Evolutionary conservation across 2,113 vertebrate species (phyloP).

Genomic region (Propithecus coquereli): DNA sequence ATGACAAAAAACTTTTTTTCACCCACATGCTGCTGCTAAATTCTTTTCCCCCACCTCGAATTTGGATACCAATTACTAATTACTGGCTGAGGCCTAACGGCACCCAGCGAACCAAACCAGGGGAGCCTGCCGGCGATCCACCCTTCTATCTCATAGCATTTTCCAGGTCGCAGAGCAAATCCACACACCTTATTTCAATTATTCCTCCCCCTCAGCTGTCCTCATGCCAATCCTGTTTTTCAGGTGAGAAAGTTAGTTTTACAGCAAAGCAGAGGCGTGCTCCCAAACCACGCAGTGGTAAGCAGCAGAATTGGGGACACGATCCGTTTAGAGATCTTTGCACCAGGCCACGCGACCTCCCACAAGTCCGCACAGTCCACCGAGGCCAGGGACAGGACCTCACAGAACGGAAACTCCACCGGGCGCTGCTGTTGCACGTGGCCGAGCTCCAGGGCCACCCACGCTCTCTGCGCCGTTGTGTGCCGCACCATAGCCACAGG

Average conservation of each 20-base stretch:
- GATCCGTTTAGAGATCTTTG: not conserved
- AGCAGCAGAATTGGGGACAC: not conserved
- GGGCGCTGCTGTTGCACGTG: not conserved
- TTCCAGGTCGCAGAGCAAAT: not conserved
- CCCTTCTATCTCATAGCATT: not conserved
- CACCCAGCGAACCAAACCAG: not conserved
- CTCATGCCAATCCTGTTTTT: not conserved
- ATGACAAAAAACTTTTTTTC: not conserved
- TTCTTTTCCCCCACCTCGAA: not conserved
- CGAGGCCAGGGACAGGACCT: not conserved
- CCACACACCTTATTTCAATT: not conserved
- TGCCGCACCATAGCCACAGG: not conserved
- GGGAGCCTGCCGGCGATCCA: not conserved
- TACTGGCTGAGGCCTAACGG: not conserved
- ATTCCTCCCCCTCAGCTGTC: not conserved
- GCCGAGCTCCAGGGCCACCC: slow-evolving; percentile 64
- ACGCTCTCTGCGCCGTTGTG: not conserved
- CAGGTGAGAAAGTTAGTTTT: not conserved
- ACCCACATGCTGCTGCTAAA: not conserved
- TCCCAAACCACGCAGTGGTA: not conserved
- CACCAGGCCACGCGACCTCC: not conserved
- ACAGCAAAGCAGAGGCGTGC: not conserved
- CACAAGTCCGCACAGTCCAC: accelerated
- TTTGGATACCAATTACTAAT: not conserved
- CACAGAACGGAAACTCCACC: not conserved